Evolutionary conservation across 2,113 vertebrate genomes (phyloP).

Genomic region (Choloepus hoffmanni): DNA sequence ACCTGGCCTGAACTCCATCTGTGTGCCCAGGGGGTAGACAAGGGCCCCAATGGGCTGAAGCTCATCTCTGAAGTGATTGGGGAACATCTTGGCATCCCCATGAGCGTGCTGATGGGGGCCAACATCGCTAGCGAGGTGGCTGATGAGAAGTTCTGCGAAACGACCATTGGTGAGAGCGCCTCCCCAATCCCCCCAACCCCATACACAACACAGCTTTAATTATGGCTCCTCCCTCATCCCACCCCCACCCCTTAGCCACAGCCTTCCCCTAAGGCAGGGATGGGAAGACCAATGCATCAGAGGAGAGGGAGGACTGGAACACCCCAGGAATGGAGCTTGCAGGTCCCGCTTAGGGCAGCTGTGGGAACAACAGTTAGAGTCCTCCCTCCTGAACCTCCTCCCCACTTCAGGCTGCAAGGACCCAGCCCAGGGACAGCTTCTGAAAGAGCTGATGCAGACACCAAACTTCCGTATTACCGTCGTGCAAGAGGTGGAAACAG

Average conservation of each 20-base stretch:
- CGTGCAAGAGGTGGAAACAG: constrained; percentile 95
- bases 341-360: neutral
- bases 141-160: constrained; percentile 98
- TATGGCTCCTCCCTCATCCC: neutral
- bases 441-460: constrained; percentile 98
- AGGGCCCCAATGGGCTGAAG: constrained; percentile 94
- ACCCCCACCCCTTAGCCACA: neutral
- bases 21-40: constrained; percentile 93
- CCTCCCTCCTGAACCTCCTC: neutral
- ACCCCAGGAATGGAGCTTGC: neutral
- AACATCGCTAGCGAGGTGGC: constrained; percentile 98
- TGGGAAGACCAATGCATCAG: constrained; percentile 3
- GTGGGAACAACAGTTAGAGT: neutral
- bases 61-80: constrained; percentile 96
- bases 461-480: constrained; percentile 95
- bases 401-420: constrained; percentile 91
- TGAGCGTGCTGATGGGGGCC: constrained; percentile 97
- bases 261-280: neutral
- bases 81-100: constrained; percentile 91
- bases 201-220: neutral
- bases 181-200: neutral
- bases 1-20: constrained; percentile 53
- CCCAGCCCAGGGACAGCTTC: constrained; percentile 85
- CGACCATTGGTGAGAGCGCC: constrained; percentile 93
- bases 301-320: neutral